These are phyloP conservation scores for Melanostigma gelatinosum DNA, from an alignment of 2,113 vertebrate species.

Conservation along the genomic window DNA sequence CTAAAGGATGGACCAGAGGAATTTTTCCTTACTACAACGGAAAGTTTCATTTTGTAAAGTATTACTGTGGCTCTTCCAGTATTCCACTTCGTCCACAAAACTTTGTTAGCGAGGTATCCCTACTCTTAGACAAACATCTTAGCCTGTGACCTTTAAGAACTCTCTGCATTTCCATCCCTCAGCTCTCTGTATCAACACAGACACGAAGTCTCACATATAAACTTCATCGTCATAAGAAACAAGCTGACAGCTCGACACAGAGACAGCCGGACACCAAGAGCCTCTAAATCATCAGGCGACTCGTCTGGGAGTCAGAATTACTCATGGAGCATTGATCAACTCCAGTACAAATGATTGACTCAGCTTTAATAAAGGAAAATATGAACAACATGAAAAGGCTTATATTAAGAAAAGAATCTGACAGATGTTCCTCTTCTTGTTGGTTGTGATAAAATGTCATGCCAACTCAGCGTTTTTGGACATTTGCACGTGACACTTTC, in stretches of 20 bases:
- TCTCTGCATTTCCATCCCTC: conserved; percentile 7
- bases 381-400: conserved; percentile 55
- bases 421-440: conserved; percentile 33
- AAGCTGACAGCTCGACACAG: neutral
- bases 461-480: neutral
- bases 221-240: neutral
- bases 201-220: conserved; percentile 3
- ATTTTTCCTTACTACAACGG: conserved; percentile 49
- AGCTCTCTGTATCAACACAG: conserved; percentile 25
- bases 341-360: conserved; percentile 33
- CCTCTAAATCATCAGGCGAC: conserved; percentile 15
- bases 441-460: neutral
- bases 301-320: conserved; percentile 46
- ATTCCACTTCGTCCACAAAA: conserved; percentile 4
- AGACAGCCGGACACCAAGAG: neutral
- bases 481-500: too few relatives aligned
- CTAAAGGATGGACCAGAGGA: conserved; percentile 27
- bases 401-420: conserved; percentile 52
- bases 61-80: neutral
- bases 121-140: neutral
- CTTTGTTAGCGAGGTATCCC: neutral
- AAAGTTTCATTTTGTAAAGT: conserved; percentile 30
- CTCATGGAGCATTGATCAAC: conserved; percentile 28
- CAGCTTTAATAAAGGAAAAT: conserved; percentile 68
- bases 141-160: conserved; percentile 12